A percentile compares a stretch with the other conserved stretches of the same genome.
Conservation (phyloP, 2,113 vertebrate species). For the Pollachius pollachius region DNA sequence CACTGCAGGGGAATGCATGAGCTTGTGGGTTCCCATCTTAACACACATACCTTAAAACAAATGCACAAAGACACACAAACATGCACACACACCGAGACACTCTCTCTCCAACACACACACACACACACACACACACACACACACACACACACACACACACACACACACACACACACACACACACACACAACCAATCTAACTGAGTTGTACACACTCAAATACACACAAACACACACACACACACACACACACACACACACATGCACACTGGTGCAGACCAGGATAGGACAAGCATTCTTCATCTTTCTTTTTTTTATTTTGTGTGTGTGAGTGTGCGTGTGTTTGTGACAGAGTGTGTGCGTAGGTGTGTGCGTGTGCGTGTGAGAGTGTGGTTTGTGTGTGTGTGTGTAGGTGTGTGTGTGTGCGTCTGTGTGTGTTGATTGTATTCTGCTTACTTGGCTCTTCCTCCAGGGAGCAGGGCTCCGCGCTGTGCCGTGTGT, state of each 20-base stretch:
- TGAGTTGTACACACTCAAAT: background rate
- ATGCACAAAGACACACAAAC: too few species aligned
- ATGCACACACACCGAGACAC: too few species aligned
- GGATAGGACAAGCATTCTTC: conserved; percentile 3
- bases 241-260: background rate
- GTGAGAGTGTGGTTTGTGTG: background rate
- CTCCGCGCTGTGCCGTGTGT: too few species aligned
- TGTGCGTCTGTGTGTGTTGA: too few species aligned
- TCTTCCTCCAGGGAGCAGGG: too few species aligned
- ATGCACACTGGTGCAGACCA: background rate
- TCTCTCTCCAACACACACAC: conserved; percentile 8
- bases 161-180: background rate
- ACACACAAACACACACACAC: background rate
- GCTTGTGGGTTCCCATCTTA: too few species aligned
- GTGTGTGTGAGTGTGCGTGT: background rate
- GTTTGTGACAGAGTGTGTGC: background rate
- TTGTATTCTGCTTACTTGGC: too few species aligned
- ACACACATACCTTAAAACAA: too few species aligned
- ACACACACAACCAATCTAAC: too few species aligned
- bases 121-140: background rate
- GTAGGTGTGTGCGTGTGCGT: background rate
- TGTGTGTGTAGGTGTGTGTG: background rate
- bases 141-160: too few species aligned
- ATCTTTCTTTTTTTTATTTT: conserved; percentile 9
- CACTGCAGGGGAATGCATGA: too few species aligned